Conservation (phyloP, 2,797 vertebrate genomes). For the Gambelia wislizenii region DNA sequence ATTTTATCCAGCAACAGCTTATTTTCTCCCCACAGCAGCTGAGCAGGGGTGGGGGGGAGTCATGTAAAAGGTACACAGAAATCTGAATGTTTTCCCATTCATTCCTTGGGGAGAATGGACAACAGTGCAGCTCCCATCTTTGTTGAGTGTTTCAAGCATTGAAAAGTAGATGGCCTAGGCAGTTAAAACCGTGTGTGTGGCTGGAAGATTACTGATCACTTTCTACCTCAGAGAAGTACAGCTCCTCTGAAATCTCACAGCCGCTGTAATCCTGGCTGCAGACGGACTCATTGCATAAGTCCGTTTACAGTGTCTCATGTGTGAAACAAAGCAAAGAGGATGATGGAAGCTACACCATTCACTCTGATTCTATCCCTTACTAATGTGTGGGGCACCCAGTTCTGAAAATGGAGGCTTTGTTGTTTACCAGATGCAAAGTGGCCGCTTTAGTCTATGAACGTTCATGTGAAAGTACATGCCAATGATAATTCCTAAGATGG, state of each 20-base stretch:
- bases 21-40: conserved; percentile 17
- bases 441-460: not conserved
- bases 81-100: conserved; percentile 2
- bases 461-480: not conserved
- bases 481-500: not conserved
- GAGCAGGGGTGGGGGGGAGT: not conserved
- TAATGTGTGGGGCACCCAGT: not conserved
- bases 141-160: not conserved
- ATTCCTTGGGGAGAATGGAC: not conserved
- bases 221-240: not conserved
- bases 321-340: not conserved
- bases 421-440: not conserved
- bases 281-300: not conserved
- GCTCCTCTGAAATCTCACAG: conserved; percentile 9
- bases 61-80: not conserved
- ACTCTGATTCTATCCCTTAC: not conserved
- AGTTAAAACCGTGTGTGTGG: not conserved
- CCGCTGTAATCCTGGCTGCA: not conserved
- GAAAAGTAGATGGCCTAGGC: not conserved
- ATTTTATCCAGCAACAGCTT: conserved; percentile 15
- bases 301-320: not conserved
- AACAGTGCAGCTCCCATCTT: not conserved
- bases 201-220: not conserved
- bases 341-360: not conserved
- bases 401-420: not conserved